Percentiles rank a stretch among this genome's conserved stretches.
Conservation (phyloP, 2,888 invertebrate genomes). For the Eupithecia subumbrata region DNA sequence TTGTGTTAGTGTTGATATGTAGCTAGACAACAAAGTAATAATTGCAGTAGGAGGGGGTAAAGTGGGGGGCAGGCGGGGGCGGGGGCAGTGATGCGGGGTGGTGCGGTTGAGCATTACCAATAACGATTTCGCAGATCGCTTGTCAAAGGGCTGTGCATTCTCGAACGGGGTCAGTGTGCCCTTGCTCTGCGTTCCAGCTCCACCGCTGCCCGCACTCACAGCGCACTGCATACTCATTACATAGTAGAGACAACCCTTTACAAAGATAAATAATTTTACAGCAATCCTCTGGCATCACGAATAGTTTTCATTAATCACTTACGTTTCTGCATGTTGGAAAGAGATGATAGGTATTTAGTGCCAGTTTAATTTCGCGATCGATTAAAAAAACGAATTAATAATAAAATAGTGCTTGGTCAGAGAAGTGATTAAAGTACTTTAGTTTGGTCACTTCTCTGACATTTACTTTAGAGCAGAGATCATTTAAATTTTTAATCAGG, state of each 20-base stretch:
- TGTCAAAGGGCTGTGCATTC: slow-evolving; percentile 35
- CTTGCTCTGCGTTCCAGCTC: too few species aligned
- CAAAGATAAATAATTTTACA: background rate
- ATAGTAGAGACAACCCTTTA: background rate
- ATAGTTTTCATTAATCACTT: background rate
- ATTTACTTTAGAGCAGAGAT: too few species aligned
- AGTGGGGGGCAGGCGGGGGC: background rate
- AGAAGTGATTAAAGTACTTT: too few species aligned
- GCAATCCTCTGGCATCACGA: background rate
- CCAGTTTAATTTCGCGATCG: background rate
- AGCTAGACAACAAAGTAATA: background rate
- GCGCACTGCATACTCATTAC: background rate
- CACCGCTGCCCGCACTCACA: background rate
- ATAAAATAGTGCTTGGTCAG: too few species aligned
- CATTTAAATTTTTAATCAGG: too few species aligned
- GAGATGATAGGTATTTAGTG: background rate
- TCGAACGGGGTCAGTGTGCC: background rate
- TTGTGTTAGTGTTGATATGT: too few species aligned
- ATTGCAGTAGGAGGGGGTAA: background rate
- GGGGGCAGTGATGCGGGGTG: background rate
- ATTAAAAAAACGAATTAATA: too few species aligned
- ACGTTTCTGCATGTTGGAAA: background rate
- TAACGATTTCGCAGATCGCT: slow-evolving; percentile 39
- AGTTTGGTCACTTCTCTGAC: too few species aligned
- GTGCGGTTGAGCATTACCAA: slow-evolving; percentile 38